Base-by-base conservation (phyloP, 2,113 vertebrate species). In the Cettia cetti region DNA sequence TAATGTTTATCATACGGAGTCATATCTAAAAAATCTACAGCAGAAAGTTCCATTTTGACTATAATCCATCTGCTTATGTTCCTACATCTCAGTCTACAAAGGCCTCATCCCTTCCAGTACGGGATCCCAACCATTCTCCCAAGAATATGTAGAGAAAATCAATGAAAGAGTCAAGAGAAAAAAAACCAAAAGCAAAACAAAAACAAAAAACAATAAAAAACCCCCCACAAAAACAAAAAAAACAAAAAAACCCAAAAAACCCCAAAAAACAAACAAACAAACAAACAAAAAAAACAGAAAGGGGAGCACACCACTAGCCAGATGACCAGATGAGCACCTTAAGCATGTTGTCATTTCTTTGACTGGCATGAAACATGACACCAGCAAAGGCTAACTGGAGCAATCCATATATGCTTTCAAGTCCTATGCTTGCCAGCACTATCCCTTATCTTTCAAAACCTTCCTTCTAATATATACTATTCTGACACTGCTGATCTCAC, bases 1-100 rank as follows among this genome's bases (percentile, higher is more conserved):
- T 99, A 99, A 14, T 91, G 91, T 91, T 99, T 99, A 97, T 99
- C 98, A 66, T 98, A 99, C 0, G 99, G 99, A 64, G 98, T 97
- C 2, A 98, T 98, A 94, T 98, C 98, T 92, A 98, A 97, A 83
- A 98, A 98, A 89, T 99, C 99, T 99, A 94, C n/a, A 68, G 68
- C 44, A 78, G 66, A 92, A 88, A 65, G 77, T 82, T 81, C 65
- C 71, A 10, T 28, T 77, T 63, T 90, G 7, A 76, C 77, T 95
- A 80, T 60, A 74, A 92, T 49, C 31, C 65, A 88, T 26, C 45
- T 69, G 60, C 33, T 75, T 57, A 54, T 27, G 11, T 74, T 49
- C 53, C 20, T 26, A 69, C 4, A 49, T 7, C 26, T 78, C 37
- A 59, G 13, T 56, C 57, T 39, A 68, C 26, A 89, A 47, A 89